A percentile compares a stretch with the other conserved stretches of the same genome.
These are phyloP conservation scores for Hirudinaria manillensis DNA, from an alignment of 2,888 invertebrate genomes.

Conservation along the genomic window DNA sequence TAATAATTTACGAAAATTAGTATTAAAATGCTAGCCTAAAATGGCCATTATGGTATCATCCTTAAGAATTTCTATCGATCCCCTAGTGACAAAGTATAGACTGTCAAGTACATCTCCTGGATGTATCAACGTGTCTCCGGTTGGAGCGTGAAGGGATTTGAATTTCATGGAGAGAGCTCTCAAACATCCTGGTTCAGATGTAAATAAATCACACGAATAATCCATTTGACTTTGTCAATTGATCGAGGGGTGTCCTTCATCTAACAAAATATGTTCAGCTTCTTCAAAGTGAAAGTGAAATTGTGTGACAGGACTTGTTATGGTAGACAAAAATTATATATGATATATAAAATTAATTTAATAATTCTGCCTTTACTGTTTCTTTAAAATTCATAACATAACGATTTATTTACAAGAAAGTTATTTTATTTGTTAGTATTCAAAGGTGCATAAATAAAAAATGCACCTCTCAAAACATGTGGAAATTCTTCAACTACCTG, in stretches of 20 bases:
- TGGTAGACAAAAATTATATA: too few relatives aligned
- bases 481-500: conserved; percentile 37
- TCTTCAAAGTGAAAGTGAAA: too few relatives aligned
- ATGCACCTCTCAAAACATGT: too few relatives aligned
- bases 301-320: too few relatives aligned
- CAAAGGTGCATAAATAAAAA: too few relatives aligned
- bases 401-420: too few relatives aligned
- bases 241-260: too few relatives aligned
- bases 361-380: too few relatives aligned
- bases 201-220: not conserved
- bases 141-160: conserved; percentile 54
- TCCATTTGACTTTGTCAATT: not conserved
- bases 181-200: conserved; percentile 46
- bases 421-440: too few relatives aligned
- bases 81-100: conserved; percentile 53
- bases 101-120: conserved; percentile 53
- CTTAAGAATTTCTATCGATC: conserved; percentile 53
- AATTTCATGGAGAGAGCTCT: conserved; percentile 53
- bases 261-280: too few relatives aligned
- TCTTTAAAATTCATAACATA: too few relatives aligned
- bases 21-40: conserved; percentile 44
- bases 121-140: conserved; percentile 54
- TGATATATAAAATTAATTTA: too few relatives aligned
- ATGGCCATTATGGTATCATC: conserved; percentile 53
- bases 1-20: not conserved